Conservation (phyloP, 2,888 invertebrate species). For the Pardosa pseudoannulata region DNA sequence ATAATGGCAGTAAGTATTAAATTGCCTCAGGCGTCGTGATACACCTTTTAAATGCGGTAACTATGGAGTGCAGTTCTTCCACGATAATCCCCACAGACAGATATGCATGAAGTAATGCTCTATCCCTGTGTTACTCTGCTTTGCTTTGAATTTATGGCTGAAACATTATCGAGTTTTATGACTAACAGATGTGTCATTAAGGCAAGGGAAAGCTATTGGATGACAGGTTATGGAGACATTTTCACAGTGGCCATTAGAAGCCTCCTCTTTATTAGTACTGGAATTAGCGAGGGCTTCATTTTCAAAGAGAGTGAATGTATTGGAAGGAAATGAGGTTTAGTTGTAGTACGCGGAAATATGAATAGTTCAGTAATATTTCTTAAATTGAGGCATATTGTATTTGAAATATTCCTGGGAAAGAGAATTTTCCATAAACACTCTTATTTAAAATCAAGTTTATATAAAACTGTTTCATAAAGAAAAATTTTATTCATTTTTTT, state of each 20-base stretch:
- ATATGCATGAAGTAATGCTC: not conserved
- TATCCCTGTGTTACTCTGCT: conserved; percentile 30
- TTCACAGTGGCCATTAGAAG: not conserved
- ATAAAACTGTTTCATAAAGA: too few species aligned
- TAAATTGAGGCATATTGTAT: too few species aligned
- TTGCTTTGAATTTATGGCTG: conserved; percentile 44
- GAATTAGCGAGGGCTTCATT: conserved; percentile 7
- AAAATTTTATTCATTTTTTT: too few species aligned
- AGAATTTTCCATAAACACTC: too few species aligned
- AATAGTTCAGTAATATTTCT: too few species aligned
- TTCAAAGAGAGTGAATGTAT: not conserved
- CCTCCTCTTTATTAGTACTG: not conserved
- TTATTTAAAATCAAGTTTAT: too few species aligned
- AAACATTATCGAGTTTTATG: conserved; percentile 65
- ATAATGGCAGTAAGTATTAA: conserved; percentile 52
- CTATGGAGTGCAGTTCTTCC: conserved; percentile 32
- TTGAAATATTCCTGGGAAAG: too few species aligned
- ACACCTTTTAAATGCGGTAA: conserved; percentile 52
- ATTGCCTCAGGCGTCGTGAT: conserved; percentile 45
- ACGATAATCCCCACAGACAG: conserved; percentile 7
- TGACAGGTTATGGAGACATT: conserved; percentile 5
- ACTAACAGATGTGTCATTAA: conserved; percentile 57
- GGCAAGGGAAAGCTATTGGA: conserved; percentile 20
- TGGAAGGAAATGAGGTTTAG: not conserved
- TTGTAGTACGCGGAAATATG: too few species aligned